These are phyloP conservation scores for Neomorphus geoffroyi DNA, from an alignment of 2,797 vertebrate genomes.

Conservation along the genomic window DNA sequence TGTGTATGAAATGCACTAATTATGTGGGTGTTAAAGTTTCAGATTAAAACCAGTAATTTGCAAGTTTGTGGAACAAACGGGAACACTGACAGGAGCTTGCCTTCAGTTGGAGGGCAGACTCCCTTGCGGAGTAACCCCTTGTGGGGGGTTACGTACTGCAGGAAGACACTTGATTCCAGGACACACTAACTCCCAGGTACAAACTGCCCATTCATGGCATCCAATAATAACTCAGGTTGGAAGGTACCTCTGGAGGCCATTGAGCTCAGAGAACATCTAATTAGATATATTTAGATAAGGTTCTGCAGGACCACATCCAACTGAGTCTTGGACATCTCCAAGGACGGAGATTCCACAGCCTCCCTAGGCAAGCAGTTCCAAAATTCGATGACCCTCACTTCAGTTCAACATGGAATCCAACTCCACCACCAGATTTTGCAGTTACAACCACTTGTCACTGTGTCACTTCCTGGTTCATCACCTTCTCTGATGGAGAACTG, in stretches of 20 bases:
- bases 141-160: neutral
- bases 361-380: neutral
- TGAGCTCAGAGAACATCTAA: neutral
- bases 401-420: neutral
- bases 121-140: rapidly evolving
- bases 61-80: neutral
- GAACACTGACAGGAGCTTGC: neutral
- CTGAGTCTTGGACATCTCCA: neutral
- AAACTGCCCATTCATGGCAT: neutral
- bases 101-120: neutral
- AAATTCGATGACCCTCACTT: neutral
- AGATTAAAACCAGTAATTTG: neutral
- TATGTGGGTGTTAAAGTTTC: neutral
- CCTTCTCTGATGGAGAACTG: neutral
- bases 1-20: neutral
- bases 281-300: neutral
- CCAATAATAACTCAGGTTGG: neutral
- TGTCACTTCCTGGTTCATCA: constrained; percentile 22
- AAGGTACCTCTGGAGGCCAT: neutral
- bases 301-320: neutral
- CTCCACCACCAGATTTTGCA: neutral
- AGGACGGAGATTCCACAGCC: neutral
- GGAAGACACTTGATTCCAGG: neutral
- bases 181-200: neutral
- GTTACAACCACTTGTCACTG: neutral